phyloP scores from a whole-genome alignment of 2,888 invertebrate genomes.

The Apantesis nais region DNA sequence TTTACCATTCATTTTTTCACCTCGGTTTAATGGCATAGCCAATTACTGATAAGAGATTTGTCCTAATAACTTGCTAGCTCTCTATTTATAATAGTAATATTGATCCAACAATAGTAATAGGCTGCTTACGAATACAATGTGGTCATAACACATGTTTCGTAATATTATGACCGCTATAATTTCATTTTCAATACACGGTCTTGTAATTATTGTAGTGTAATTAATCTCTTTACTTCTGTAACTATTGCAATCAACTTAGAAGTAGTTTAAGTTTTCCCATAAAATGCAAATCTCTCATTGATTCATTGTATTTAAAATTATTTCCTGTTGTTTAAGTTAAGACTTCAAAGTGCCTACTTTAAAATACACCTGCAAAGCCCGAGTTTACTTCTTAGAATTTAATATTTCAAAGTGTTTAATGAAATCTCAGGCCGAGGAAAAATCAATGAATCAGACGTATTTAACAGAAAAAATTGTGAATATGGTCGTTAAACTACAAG shows the following conservation, averaged over 20 bases:
- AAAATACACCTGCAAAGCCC: background rate
- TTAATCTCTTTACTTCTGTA: background rate
- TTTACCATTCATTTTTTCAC: background rate
- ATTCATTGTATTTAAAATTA: no score
- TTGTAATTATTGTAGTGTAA: background rate
- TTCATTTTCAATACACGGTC: background rate
- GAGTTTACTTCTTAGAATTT: background rate
- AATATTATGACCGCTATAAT: background rate
- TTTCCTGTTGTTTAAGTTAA: background rate
- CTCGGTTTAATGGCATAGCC: background rate
- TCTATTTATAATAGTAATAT: background rate
- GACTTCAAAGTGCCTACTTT: background rate
- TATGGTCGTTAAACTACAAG: background rate
- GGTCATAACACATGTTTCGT: background rate
- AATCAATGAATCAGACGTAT: background rate
- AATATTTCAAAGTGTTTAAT: background rate
- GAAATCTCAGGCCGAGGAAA: background rate
- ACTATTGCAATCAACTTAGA: background rate
- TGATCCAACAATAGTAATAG: background rate
- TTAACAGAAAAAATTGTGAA: background rate
- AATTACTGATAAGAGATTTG: constrained; percentile 12
- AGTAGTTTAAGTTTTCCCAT: background rate
- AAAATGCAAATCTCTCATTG: no score
- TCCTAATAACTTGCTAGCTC: constrained; percentile 9
- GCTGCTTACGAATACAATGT: background rate